phyloP scores from a whole-genome alignment of 2,113 vertebrate species.

The Labeo rohita region DNA sequence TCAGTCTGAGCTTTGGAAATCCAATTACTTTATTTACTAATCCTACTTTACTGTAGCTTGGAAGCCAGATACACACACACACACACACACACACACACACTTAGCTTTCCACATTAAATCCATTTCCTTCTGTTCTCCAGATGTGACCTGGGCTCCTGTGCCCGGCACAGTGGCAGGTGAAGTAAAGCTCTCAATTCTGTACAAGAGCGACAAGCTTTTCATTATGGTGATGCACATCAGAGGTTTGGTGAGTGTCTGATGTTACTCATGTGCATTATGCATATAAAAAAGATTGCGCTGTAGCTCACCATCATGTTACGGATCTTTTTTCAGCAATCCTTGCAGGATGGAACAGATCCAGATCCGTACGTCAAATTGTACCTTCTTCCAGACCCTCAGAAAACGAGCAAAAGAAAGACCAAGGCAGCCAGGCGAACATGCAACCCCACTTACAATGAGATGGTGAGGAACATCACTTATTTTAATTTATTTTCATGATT shows the following conservation, averaged over 20 bases:
- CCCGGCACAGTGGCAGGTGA: slow-evolving; percentile 87
- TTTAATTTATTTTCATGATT: background rate
- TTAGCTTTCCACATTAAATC: background rate
- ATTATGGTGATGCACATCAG: slow-evolving; percentile 99
- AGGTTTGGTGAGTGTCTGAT: slow-evolving; percentile 83
- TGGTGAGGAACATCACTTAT: slow-evolving; percentile 73
- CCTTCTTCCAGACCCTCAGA: slow-evolving; percentile 94
- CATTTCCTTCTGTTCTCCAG: slow-evolving; percentile 67
- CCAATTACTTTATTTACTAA: slow-evolving; percentile 24
- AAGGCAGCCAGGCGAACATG: slow-evolving; percentile 95
- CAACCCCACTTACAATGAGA: slow-evolving; percentile 98
- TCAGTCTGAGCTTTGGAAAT: slow-evolving; percentile 21
- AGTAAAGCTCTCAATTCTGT: slow-evolving; percentile 94
- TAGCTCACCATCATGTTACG: background rate
- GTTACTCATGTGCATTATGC: background rate
- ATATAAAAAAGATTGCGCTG: background rate
- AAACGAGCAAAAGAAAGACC: slow-evolving; percentile 96
- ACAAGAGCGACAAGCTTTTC: slow-evolving; percentile 94
- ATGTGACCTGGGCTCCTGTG: slow-evolving; percentile 81
- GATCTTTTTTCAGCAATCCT: slow-evolving; percentile 74
- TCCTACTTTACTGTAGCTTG: background rate
- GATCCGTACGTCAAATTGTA: slow-evolving; percentile 98
- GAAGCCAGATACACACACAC: background rate
- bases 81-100: background rate
- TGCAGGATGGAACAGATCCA: slow-evolving; percentile 93